Conservation (phyloP, 2,113 vertebrate genomes). For the Podocnemis expansa region DNA sequence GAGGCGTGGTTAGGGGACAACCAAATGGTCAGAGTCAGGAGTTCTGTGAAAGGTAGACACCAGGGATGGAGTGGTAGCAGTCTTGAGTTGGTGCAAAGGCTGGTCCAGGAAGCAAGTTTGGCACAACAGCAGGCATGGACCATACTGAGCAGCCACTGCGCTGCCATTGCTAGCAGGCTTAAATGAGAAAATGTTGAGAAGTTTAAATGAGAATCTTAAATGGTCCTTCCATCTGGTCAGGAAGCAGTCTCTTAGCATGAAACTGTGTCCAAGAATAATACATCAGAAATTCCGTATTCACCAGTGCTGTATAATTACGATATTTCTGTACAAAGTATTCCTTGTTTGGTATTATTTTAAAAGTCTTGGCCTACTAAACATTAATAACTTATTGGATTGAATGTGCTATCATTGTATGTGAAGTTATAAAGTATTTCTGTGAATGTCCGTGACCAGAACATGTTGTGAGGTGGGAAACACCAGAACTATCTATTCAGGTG, state of each 20-base stretch:
- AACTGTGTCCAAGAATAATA: too few relatives aligned
- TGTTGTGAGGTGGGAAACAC: too few relatives aligned
- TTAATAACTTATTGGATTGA: too few relatives aligned
- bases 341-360: too few relatives aligned
- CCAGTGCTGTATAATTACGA: too few relatives aligned
- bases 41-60: background rate
- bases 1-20: background rate
- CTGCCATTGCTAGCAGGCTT: background rate
- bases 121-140: background rate
- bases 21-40: background rate
- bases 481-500: too few relatives aligned
- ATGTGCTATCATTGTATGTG: too few relatives aligned
- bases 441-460: too few relatives aligned
- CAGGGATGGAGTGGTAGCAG: background rate
- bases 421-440: too few relatives aligned
- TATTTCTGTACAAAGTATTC: too few relatives aligned
- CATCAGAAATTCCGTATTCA: too few relatives aligned
- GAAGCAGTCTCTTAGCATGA: background rate
- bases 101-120: background rate
- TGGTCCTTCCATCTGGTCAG: background rate
- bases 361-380: too few relatives aligned
- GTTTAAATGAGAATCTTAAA: background rate
- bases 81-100: background rate
- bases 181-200: background rate
- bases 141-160: background rate